Conservation (phyloP, 1,140 invertebrate genomes). For the Heliconius melpomene region DNA sequence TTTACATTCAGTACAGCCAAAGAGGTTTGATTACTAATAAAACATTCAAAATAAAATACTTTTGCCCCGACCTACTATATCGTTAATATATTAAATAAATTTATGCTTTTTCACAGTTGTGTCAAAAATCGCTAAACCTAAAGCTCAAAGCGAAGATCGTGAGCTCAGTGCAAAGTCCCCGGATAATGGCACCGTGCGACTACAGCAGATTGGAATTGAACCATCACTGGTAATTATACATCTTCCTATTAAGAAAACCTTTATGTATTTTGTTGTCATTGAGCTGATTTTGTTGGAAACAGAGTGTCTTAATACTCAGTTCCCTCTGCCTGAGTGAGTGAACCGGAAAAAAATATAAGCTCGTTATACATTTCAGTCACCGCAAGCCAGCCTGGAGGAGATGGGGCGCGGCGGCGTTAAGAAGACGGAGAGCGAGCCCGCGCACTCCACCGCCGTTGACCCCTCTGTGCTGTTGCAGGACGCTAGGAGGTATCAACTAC, state of each 20-base stretch:
- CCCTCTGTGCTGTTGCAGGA: slow-evolving; percentile 68
- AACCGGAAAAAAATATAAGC: no score
- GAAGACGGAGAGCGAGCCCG: slow-evolving; percentile 74
- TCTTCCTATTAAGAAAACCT: background rate
- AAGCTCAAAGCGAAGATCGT: slow-evolving; percentile 77
- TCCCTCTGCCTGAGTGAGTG: no score
- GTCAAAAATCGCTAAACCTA: slow-evolving; percentile 76
- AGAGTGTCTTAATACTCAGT: no score
- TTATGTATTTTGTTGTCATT: background rate
- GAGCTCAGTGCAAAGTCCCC: slow-evolving; percentile 60
- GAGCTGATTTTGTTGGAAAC: no score
- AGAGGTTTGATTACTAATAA: no score
- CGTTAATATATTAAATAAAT: no score
- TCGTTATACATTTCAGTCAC: slow-evolving; percentile 8
- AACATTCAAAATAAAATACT: no score
- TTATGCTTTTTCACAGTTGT: slow-evolving; percentile 47
- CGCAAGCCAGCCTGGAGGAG: slow-evolving; percentile 48
- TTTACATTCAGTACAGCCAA: no score
- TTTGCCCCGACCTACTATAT: no score
- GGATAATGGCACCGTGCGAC: slow-evolving; percentile 63
- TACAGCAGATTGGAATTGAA: slow-evolving; percentile 79
- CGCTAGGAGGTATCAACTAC: slow-evolving; percentile 59
- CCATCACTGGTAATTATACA: slow-evolving; percentile 65
- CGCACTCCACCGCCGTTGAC: slow-evolving; percentile 60
- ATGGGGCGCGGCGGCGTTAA: slow-evolving; percentile 62